Percentiles rank a stretch among this genome's conserved stretches.
These are phyloP conservation scores for Leiothrix lutea DNA, from an alignment of 2,113 vertebrate species.

Conservation along the genomic window DNA sequence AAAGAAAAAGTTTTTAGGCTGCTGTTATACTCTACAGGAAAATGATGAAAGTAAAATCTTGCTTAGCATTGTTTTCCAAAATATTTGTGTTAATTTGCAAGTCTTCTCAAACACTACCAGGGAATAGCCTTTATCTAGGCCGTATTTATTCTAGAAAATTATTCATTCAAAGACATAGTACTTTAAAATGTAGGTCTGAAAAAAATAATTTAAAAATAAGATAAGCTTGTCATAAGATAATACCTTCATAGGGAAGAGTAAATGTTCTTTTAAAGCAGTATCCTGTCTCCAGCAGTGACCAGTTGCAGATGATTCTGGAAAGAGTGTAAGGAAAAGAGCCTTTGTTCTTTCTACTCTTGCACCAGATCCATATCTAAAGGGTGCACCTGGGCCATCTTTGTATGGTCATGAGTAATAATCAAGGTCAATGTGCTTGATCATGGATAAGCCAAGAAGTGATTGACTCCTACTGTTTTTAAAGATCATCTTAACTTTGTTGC, in stretches of 20 bases:
- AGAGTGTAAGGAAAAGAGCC: not conserved
- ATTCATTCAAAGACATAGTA: not conserved
- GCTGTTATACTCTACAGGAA: not conserved
- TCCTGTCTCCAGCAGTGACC: not conserved
- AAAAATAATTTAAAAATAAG: not conserved
- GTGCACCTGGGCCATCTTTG: not conserved
- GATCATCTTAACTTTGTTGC: not conserved
- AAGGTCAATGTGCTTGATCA: not conserved
- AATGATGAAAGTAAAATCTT: not conserved
- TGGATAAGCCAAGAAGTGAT: not conserved
- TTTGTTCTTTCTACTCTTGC: not conserved
- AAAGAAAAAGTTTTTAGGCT: not conserved
- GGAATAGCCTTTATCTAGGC: not conserved
- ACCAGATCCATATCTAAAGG: not conserved
- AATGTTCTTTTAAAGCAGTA: not conserved
- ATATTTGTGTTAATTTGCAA: not conserved
- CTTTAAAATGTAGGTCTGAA: not conserved
- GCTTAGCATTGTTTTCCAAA: not conserved
- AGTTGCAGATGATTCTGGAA: not conserved
- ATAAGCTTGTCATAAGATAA: not conserved
- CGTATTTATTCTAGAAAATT: not conserved
- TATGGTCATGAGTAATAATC: not conserved
- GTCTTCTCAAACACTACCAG: not conserved
- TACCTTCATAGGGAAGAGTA: not conserved
- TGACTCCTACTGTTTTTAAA: not conserved